Conservation (phyloP, 2,113 vertebrate species). For the Tetrax tetrax region DNA sequence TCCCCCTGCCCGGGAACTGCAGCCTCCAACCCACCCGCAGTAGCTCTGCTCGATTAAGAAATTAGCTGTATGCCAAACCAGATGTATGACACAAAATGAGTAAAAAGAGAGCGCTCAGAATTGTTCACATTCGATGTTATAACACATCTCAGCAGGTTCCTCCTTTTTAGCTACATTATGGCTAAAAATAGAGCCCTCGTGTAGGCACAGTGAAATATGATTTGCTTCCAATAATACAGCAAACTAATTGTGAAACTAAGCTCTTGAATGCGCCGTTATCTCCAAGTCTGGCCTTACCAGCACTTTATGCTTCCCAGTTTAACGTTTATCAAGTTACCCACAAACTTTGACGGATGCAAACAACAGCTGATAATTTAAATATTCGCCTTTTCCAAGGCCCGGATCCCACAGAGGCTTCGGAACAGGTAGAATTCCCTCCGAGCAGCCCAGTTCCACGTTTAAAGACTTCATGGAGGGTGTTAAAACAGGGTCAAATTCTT, state of each 20-base stretch:
- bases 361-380: neutral
- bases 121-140: slow-evolving; percentile 34
- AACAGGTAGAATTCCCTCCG: neutral
- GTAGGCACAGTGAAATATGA: slow-evolving; percentile 75
- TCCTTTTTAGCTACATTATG: slow-evolving; percentile 67
- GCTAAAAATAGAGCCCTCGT: slow-evolving; percentile 75
- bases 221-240: slow-evolving; percentile 77
- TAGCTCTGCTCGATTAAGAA: neutral
- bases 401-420: neutral
- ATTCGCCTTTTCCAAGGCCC: neutral
- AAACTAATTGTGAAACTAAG: slow-evolving; percentile 74
- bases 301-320: slow-evolving; percentile 35
- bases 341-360: slow-evolving; percentile 52
- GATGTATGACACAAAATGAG: neutral
- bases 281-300: slow-evolving; percentile 55
- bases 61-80: slow-evolving; percentile 36
- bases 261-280: slow-evolving; percentile 52
- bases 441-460: neutral
- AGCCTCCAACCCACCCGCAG: neutral
- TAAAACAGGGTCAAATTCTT: neutral
- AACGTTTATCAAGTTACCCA: slow-evolving; percentile 46
- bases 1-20: slow-evolving; percentile 30
- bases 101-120: slow-evolving; percentile 31
- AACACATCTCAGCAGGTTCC: slow-evolving; percentile 54
- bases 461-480: neutral